Conservation (phyloP, 2,888 invertebrate genomes). For the Leistus spinibarbis region DNA sequence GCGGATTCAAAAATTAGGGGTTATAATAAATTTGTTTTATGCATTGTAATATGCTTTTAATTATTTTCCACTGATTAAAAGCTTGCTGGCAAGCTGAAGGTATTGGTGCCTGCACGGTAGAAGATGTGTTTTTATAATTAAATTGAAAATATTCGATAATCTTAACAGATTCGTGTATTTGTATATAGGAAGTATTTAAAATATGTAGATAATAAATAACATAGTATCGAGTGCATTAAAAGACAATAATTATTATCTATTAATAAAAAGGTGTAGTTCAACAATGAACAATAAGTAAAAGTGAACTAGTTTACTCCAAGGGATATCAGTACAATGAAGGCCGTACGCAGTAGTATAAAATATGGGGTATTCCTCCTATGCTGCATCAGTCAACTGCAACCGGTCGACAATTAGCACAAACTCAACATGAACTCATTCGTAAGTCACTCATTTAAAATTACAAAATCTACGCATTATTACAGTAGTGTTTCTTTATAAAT, state of each 20-base stretch:
- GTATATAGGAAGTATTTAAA: conserved; percentile 3
- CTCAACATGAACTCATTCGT: conserved; percentile 28
- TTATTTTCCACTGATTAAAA: no score
- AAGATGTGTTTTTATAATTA: no score
- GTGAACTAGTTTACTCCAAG: conserved; percentile 24
- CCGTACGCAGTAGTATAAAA: conserved; percentile 16
- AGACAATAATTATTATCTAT: conserved; percentile 15
- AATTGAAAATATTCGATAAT: background rate
- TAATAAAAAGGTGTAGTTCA: conserved; percentile 13
- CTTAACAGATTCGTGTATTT: no score
- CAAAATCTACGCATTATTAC: background rate
- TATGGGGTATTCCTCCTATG: background rate
- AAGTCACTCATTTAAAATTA: background rate
- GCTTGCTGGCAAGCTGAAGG: no score
- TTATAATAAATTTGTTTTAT: no score
- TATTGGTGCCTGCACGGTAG: no score
- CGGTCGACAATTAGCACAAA: conserved; percentile 2
- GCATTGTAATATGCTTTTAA: no score
- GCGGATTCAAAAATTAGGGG: no score
- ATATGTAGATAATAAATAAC: background rate
- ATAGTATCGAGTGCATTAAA: background rate
- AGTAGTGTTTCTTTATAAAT: background rate
- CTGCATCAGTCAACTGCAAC: conserved; percentile 12
- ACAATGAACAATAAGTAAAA: conserved; percentile 22
- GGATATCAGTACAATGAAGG: conserved; percentile 15